phyloP scores from a whole-genome alignment of 2,797 vertebrate species.

The Characodon lateralis region DNA sequence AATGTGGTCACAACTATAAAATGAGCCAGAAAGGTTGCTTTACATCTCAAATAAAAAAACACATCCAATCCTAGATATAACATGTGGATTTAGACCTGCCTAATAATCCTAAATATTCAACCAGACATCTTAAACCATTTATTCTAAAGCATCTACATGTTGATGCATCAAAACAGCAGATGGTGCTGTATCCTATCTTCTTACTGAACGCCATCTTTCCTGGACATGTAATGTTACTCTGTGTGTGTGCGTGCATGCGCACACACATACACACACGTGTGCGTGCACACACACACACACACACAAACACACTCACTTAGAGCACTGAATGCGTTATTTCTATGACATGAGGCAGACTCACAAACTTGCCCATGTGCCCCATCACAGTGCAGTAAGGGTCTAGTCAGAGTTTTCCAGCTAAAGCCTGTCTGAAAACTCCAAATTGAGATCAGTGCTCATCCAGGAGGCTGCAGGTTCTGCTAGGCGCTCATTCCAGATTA shows the following conservation, averaged over 20 bases:
- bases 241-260: constrained; percentile 3
- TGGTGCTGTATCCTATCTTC: constrained; percentile 53
- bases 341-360: constrained; percentile 58
- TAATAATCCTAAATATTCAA: not conserved
- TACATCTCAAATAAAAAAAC: not conserved
- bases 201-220: constrained; percentile 19
- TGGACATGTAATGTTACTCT: constrained; percentile 19
- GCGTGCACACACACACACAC: constrained; percentile 6
- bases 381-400: constrained; percentile 37
- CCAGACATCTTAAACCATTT: not conserved
- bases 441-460: constrained; percentile 17
- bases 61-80: no score
- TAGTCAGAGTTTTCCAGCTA: constrained; percentile 51
- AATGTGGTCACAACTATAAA: no score
- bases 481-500: constrained; percentile 5
- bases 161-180: constrained; percentile 55
- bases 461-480: constrained; percentile 19
- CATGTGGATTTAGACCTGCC: not conserved
- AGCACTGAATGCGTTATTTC: constrained; percentile 53
- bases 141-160: not conserved
- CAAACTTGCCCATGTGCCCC: constrained; percentile 26
- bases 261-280: constrained; percentile 5
- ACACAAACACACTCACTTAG: not conserved
- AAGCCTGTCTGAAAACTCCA: constrained; percentile 62
- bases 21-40: not conserved